These are phyloP conservation scores for Oscheius myriophilus DNA, from an alignment of 2,888 invertebrate species.

Conservation along the genomic window DNA sequence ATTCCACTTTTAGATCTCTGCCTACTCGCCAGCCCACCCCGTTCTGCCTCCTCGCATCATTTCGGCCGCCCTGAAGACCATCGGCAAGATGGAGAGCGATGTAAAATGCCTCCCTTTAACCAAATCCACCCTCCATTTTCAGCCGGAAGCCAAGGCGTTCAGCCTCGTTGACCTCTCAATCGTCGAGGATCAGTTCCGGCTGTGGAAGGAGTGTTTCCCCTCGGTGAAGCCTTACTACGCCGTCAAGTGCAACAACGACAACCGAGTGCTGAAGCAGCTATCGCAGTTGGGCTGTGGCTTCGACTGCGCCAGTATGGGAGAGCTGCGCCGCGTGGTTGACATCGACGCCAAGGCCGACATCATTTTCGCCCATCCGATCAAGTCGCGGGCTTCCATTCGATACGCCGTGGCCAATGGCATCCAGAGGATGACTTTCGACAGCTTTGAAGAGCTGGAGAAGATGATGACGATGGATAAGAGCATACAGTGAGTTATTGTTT, in stretches of 20 bases:
- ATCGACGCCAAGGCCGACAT: not conserved
- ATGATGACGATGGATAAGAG: not conserved
- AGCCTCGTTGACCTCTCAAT: too few species aligned
- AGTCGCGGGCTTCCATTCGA: not conserved
- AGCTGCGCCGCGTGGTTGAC: not conserved
- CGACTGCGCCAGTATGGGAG: not conserved
- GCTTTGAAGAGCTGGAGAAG: not conserved
- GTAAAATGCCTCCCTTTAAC: too few species aligned
- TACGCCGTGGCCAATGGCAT: not conserved
- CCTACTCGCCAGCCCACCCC: too few species aligned
- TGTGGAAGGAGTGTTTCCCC: too few species aligned
- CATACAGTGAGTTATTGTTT: too few species aligned
- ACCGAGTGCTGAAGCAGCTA: not conserved
- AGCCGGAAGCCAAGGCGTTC: too few species aligned
- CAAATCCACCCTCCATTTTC: too few species aligned
- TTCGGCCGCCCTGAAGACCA: too few species aligned
- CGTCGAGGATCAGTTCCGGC: too few species aligned
- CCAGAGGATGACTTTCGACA: not conserved
- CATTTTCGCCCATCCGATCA: slow-evolving; percentile 4
- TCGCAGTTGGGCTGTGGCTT: not conserved
- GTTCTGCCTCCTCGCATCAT: too few species aligned
- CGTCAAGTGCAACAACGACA: slow-evolving; percentile 1
- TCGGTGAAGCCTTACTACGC: not conserved
- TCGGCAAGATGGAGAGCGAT: too few species aligned
- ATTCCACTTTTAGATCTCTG: too few species aligned